Evolutionary conservation across 2,888 invertebrate genomes (phyloP), one percentile per base, ranked within the genome.

Genomic region (Hypsopygia costalis): DNA sequence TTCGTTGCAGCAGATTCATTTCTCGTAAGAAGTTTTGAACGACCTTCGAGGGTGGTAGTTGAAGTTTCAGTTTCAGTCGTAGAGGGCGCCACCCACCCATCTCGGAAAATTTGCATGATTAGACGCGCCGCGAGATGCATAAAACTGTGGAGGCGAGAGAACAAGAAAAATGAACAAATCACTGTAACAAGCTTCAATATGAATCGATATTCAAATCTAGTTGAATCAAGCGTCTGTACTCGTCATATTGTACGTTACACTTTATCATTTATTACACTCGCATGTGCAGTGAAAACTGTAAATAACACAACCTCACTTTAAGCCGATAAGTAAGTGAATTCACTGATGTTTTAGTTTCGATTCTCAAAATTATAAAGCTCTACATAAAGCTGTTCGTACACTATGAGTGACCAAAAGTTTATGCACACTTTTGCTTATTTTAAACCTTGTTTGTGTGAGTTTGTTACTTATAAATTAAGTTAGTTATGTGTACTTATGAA

Each of bases 21-120:
- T 74, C 76, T 74, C 71, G 69, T 68, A 68, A 75, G 76, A 87
- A 87, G 70, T 86, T 81, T 69, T 69, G 69, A 80, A 82, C 86
- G 87, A 87, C 86, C 87, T 87, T 86, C 85, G 77, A 67, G 74
- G 72, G 70, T 70, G 76, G 75, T 59, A 63, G 67, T 69, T 61
- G 63, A 69, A 77, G 79, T 82, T 82, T 81, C 77, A 80, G 81
- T 81, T 81, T 76, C 79, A 74, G 71, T 72, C 57, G 71, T 66
- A 67, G 66, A 67, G 63, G 53, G 62, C 69, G 63, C 73, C 71
- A 62, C 72, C 73, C 72, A 66, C 74, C 71, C 69, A 65, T 74
- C 79, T 76, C 59, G 64, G 68, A 62, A 73, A 80, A 83, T 85
- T 83, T 85, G 75, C 85, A 85, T 85, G 80, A 83, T 83, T 80